These are phyloP conservation scores for Tachina fera DNA, from an alignment of 2,888 invertebrate species.

Conservation along the genomic window DNA sequence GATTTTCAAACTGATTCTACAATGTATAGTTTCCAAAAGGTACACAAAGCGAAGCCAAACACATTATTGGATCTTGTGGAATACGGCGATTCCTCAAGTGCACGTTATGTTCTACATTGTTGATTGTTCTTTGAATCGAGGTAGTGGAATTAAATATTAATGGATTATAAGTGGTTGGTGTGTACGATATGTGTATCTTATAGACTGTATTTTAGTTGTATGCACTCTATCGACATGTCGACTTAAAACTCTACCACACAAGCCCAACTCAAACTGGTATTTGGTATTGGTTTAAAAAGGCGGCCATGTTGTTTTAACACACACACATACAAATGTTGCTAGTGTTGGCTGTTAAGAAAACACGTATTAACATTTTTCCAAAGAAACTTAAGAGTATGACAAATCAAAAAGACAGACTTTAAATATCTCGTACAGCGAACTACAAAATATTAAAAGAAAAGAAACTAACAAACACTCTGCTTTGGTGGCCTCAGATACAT, in stretches of 20 bases:
- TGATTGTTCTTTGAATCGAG: background rate
- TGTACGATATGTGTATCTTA: background rate
- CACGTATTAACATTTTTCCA: conserved; percentile 44
- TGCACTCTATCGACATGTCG: background rate
- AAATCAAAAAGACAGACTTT: conserved; percentile 51
- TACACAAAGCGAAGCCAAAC: background rate
- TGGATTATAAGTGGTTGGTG: background rate
- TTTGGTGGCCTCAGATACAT: conserved; percentile 62
- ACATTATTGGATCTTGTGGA: background rate
- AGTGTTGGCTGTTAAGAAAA: conserved; percentile 2
- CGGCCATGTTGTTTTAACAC: conserved; percentile 72
- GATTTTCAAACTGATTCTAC: background rate
- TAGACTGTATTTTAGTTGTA: background rate
- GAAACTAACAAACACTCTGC: conserved; percentile 16
- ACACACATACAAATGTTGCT: conserved; percentile 38
- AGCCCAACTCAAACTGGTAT: conserved; percentile 61
- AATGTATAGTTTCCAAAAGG: background rate
- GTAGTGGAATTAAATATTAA: background rate
- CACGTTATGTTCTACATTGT: background rate
- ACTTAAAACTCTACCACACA: conserved; percentile 38
- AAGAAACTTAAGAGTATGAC: conserved; percentile 72
- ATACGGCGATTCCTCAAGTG: background rate
- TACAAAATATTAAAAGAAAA: conserved; percentile 35
- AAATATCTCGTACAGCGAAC: conserved; percentile 40
- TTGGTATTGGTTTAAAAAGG: conserved; percentile 32